These are phyloP conservation scores for Unio pictorum DNA, from an alignment of 2,888 invertebrate species.

Conservation along the genomic window DNA sequence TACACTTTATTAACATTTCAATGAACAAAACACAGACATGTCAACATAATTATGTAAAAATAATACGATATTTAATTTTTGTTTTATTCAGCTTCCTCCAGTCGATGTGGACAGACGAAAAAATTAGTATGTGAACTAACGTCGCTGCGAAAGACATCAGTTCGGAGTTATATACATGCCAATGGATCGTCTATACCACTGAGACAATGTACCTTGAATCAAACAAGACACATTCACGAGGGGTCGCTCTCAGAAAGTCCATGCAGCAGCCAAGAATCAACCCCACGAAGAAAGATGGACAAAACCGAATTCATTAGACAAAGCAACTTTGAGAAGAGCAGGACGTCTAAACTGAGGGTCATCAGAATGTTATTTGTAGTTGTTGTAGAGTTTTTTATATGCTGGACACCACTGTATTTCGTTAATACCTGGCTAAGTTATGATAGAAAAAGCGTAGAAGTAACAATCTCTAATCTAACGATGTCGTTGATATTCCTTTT, in stretches of 20 bases:
- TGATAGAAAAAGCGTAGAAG: constrained; percentile 78
- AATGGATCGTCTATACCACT: no score
- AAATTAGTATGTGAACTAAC: no score
- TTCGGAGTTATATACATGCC: no score
- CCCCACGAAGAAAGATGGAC: constrained; percentile 23
- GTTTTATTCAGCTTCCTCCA: no score
- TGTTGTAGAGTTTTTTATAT: constrained; percentile 90
- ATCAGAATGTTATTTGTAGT: constrained; percentile 89
- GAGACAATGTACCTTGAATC: background rate
- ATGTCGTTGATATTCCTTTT: constrained; percentile 83
- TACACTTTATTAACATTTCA: no score
- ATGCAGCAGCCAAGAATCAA: constrained; percentile 27
- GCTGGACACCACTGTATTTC: constrained; percentile 90
- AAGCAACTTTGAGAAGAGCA: constrained; percentile 73
- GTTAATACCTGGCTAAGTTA: constrained; percentile 85
- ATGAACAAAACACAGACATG: no score
- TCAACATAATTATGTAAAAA: no score
- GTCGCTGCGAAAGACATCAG: no score
- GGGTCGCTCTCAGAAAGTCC: constrained; percentile 5
- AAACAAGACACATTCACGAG: constrained; percentile 1
- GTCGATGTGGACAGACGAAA: no score
- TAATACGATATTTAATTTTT: no score
- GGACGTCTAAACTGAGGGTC: constrained; percentile 75
- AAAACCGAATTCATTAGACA: constrained; percentile 32
- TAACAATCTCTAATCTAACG: constrained; percentile 41